These are phyloP conservation scores for Paratilapia polleni DNA, from an alignment of 2,113 vertebrate genomes.

Conservation along the genomic window DNA sequence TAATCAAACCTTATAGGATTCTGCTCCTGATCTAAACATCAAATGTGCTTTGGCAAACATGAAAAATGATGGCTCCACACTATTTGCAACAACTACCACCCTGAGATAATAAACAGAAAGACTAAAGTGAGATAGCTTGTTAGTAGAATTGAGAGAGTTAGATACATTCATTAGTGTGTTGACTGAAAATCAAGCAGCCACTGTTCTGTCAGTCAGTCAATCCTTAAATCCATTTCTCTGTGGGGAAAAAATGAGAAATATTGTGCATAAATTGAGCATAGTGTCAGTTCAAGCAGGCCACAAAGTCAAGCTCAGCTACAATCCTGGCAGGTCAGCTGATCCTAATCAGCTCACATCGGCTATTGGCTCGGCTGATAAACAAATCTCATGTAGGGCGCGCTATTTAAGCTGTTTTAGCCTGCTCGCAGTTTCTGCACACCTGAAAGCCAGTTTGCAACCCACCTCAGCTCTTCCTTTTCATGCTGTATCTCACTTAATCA, in stretches of 20 bases:
- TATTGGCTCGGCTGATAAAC: no score
- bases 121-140: neutral
- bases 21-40: neutral
- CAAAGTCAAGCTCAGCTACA: neutral
- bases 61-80: neutral
- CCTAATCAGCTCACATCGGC: no score
- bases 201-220: neutral
- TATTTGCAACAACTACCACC: neutral
- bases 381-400: neutral
- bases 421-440: neutral
- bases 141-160: neutral
- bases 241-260: no score
- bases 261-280: neutral
- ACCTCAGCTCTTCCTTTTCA: neutral
- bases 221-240: neutral
- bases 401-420: neutral
- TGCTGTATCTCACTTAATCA: neutral
- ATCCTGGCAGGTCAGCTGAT: neutral
- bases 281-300: neutral
- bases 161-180: neutral
- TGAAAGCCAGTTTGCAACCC: neutral
- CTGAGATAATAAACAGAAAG: neutral
- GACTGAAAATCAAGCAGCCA: neutral
- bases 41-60: neutral
- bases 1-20: neutral